These are phyloP conservation scores for Thalassaphorura encarpata DNA, from an alignment of 1,140 invertebrate species.

Conservation along the genomic window DNA sequence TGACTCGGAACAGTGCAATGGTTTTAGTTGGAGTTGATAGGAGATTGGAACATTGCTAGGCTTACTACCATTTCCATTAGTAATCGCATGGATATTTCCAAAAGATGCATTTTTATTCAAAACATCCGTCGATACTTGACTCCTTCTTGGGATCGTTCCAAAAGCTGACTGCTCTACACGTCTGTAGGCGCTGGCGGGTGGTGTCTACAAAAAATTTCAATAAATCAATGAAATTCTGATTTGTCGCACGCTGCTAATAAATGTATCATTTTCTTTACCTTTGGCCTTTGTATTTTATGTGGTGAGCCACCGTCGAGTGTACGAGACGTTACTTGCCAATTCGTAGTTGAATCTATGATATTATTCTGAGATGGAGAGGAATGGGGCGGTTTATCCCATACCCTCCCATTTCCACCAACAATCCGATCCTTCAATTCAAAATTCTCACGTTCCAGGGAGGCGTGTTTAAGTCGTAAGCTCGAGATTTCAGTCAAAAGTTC, in stretches of 20 bases:
- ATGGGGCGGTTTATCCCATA: slow-evolving; percentile 42
- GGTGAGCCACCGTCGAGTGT: too few relatives aligned
- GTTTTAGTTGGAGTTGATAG: slow-evolving; percentile 4
- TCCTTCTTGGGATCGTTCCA: slow-evolving; percentile 30
- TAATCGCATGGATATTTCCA: slow-evolving; percentile 26
- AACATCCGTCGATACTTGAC: slow-evolving; percentile 2
- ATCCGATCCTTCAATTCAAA: slow-evolving; percentile 50
- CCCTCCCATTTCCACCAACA: slow-evolving; percentile 27
- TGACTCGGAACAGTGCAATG: not conserved
- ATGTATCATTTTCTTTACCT: too few relatives aligned
- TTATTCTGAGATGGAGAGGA: too few relatives aligned
- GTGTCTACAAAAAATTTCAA: too few relatives aligned
- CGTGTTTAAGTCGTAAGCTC: slow-evolving; percentile 71
- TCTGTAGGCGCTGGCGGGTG: slow-evolving; percentile 33
- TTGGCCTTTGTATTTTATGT: too few relatives aligned
- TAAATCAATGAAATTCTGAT: too few relatives aligned
- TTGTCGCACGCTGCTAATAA: too few relatives aligned
- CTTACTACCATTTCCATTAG: too few relatives aligned
- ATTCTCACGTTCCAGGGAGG: slow-evolving; percentile 73
- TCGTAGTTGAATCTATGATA: too few relatives aligned
- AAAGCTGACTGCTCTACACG: slow-evolving; percentile 23
- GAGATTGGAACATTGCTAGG: too few relatives aligned
- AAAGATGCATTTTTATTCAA: too few relatives aligned
- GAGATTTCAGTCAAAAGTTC: slow-evolving; percentile 83
- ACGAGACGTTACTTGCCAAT: too few relatives aligned